Base-by-base conservation (phyloP, 2,888 invertebrate species). In the Gisinianus flammeolus region DNA sequence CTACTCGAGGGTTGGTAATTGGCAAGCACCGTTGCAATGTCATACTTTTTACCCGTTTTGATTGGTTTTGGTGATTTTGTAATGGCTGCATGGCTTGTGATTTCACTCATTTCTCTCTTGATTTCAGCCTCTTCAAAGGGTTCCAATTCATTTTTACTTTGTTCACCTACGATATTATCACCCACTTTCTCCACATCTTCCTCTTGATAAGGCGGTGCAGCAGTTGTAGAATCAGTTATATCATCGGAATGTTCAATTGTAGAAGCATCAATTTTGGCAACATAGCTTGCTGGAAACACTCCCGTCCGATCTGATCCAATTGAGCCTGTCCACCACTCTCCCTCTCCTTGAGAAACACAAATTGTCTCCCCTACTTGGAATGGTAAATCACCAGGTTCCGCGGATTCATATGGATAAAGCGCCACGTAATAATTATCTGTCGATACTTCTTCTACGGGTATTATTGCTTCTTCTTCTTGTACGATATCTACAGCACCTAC, bases 241-340 rank as follows among this genome's bases (percentile, higher is more conserved):
- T 62, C 75, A 66, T 72, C 77, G 22, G 70, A 62, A 52, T 64
- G 70, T 31, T 56, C 69, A 8, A 30, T 79, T 67, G 77, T 72
- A 52, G 81, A 82, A 66, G 88, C 88, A 83, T 91, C 91, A 0
- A 91, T 91, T 69, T 91, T 91, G 85, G 93, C 93, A 76, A 95
- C 98, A 88, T 98, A 99, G 89, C 97, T 98, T 1, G 96, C 96
- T 0, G 99, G 99, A 88, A 99, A 99, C 84, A 98, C 96, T 76
- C 99, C 99, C 12, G 91, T 91, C 81, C 92, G 90, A 85, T 91
- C 90, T 0, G 76, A 22, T 58, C 93, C 94, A 83, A 96, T 91
- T 82, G 92, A 91, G 33, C 98, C 98, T 4, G 97, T 97, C 98
- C 98, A 99, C 98, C 98, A 99, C 86, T 98, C 98, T 0, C 97